Evolutionary conservation across 1,140 invertebrate species (phyloP), one percentile per base, ranked within the genome.

Genomic region (Philaenus spumarius): DNA sequence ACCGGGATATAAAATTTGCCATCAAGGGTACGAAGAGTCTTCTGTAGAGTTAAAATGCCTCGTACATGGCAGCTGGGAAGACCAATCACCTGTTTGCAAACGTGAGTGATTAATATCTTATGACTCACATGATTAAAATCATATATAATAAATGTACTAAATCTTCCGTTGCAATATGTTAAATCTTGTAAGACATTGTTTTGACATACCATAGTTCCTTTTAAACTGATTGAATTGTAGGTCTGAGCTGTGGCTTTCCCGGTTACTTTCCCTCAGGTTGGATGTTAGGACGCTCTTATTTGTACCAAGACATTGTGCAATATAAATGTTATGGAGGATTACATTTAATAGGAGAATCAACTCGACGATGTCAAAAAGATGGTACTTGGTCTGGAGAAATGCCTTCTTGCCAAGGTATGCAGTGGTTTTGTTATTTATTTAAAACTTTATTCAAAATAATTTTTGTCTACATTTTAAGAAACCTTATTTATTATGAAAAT

Each of bases 211-310:
- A n/a, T n/a, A n/a, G n/a, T n/a, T n/a, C n/a, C n/a, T n/a, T n/a
- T n/a, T n/a, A n/a, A n/a, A n/a, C n/a, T n/a, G n/a, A n/a, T n/a
- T n/a, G n/a, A n/a, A n/a, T 61, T 67, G 17, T 51, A 77, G 74
- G 70, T 60, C 67, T 77, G 6, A 75, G 72, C 24, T 85, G 83
- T 66, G 77, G 78, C 1, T 77, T 74, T 62, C 83, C 82, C 1
- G 79, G 77, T n/a, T 75, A 73, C 58, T 71, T 84, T 20, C 66
- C 67, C 3, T 77, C 82, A 64, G 82, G 80, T 7, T 69, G 68
- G 37, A 66, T 80, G 14, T 67, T 71, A 17, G 82, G 82, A 6
- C 71, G 61, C 22, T 72, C 70, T 0, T 83, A 77, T 64, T 73
- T 64, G 19, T 85, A 74, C 60, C 72, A 74, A 7, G 78, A 80